phyloP scores from a whole-genome alignment of 2,113 vertebrate species.

The Vulpes vulpes region DNA sequence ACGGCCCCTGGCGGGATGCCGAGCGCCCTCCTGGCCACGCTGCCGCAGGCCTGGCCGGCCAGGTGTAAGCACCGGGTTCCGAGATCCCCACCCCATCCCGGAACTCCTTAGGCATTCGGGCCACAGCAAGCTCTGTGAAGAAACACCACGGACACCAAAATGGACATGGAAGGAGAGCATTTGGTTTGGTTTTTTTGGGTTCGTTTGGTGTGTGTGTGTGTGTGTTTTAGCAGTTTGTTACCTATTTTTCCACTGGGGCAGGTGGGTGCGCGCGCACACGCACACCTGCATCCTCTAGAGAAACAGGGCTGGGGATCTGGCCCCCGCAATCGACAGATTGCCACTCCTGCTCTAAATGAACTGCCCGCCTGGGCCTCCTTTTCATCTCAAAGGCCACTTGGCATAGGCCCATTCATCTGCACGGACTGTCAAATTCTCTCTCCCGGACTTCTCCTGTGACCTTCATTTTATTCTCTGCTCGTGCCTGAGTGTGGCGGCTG shows the following conservation, averaged over 20 bases:
- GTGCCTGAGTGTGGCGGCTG: neutral
- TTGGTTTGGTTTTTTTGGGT: neutral
- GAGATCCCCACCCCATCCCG: neutral
- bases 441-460: conserved; percentile 59
- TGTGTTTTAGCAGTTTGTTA: neutral
- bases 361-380: neutral
- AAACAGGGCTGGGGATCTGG: conserved; percentile 2
- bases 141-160: neutral
- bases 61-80: too few species aligned
- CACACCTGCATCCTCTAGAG: neutral
- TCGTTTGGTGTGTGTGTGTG: too few species aligned
- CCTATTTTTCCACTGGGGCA: neutral
- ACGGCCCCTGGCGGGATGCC: too few species aligned
- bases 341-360: conserved; percentile 36
- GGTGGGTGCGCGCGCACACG: neutral
- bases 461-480: conserved; percentile 67
- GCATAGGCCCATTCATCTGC: conserved; percentile 62
- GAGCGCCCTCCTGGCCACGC: too few species aligned
- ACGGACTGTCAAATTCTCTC: conserved; percentile 64
- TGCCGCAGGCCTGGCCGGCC: neutral
- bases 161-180: neutral
- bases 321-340: conserved; percentile 13
- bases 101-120: neutral
- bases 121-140: neutral
- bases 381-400: conserved; percentile 54